phyloP scores from a whole-genome alignment of 2,888 invertebrate genomes.

The Caenorhabditis panamensis region DNA sequence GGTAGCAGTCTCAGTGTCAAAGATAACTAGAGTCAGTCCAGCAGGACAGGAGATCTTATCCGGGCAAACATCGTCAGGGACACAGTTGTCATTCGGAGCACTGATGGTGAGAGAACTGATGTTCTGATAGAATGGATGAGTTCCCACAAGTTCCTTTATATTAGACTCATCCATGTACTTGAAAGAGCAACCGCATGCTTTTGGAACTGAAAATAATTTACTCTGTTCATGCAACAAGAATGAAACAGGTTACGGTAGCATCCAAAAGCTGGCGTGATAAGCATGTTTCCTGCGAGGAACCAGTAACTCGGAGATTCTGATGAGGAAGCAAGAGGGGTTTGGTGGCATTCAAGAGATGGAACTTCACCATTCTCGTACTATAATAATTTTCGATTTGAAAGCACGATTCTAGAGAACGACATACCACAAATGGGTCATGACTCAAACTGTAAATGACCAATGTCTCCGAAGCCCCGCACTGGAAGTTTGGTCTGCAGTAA shows the following conservation, averaged over 20 bases:
- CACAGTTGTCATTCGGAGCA: conserved; percentile 1
- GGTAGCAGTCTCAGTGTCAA: background rate
- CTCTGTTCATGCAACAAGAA: too few relatives aligned
- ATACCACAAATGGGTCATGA: too few relatives aligned
- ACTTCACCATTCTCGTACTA: background rate
- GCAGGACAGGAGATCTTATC: background rate
- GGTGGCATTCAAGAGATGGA: background rate
- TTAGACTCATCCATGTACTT: conserved; percentile 2
- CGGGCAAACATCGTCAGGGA: background rate
- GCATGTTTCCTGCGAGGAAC: background rate
- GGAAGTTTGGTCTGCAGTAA: background rate
- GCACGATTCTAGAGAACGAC: too few relatives aligned
- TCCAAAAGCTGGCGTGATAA: background rate
- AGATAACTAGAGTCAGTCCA: background rate
- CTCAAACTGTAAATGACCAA: background rate
- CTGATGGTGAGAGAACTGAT: background rate
- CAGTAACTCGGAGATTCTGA: background rate
- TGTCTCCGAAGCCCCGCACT: background rate
- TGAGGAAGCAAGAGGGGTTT: background rate
- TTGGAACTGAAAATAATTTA: too few relatives aligned
- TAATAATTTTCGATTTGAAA: too few relatives aligned
- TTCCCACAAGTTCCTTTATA: background rate
- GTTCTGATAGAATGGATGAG: conserved; percentile 8
- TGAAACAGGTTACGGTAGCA: background rate
- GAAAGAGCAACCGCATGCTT: background rate